phyloP scores from a whole-genome alignment of 2,113 vertebrate genomes.

The Taurulus bubalis region DNA sequence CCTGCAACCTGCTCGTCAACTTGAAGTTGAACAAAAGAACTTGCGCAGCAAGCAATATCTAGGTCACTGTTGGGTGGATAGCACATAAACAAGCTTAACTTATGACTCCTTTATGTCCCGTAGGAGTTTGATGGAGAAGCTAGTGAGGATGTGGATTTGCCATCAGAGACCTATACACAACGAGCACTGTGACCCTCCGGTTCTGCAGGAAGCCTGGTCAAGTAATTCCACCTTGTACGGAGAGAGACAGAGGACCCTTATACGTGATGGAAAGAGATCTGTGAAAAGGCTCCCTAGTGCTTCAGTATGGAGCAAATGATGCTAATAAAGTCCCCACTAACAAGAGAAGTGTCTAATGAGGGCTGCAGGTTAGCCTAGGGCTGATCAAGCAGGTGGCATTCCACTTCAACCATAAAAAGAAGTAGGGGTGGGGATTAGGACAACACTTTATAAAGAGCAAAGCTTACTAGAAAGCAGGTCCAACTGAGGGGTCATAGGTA shows the following conservation, averaged over 20 bases:
- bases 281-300: background rate
- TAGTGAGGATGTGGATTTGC: background rate
- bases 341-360: conserved; percentile 20
- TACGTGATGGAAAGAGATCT: background rate
- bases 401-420: conserved; percentile 46
- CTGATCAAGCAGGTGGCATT: conserved; percentile 47
- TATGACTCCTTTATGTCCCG: background rate
- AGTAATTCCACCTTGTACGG: background rate
- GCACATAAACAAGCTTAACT: conserved; percentile 8
- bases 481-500: conserved; percentile 49
- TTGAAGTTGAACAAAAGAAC: conserved; percentile 20
- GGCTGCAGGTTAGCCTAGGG: conserved; percentile 27
- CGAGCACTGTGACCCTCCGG: background rate
- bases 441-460: conserved; percentile 25
- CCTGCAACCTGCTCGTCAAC: background rate
- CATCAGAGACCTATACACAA: background rate
- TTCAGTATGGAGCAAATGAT: conserved; percentile 1
- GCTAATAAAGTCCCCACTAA: conserved; percentile 19
- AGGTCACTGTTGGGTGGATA: conserved; percentile 1
- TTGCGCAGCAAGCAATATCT: background rate
- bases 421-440: conserved; percentile 2
- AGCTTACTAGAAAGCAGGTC: conserved; percentile 38
- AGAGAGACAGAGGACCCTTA: background rate
- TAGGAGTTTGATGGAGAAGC: background rate
- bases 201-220: background rate